Base-by-base conservation (phyloP, 2,888 invertebrate species). In the Hoplodrina blanda region DNA sequence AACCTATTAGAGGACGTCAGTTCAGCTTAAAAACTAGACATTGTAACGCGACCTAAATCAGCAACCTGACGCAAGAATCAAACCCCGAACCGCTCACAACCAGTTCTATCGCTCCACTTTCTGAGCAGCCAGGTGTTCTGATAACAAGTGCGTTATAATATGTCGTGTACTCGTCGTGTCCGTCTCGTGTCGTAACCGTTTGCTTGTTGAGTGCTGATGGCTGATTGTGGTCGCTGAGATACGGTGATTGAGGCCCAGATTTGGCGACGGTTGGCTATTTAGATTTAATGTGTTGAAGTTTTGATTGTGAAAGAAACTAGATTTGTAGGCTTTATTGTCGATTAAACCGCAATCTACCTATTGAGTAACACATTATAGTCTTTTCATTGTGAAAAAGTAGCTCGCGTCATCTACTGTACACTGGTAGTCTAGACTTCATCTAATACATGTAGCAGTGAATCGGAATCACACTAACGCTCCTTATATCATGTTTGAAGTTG, bases 61-160 rank as follows among this genome's bases (percentile, higher is more conserved):
- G n/a, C 69, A 52, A 62, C 56, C 37, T 84, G 81, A 80, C 57
- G 78, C 83, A 85, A 85, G 70, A 77, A 69, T 74, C 72, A 71
- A 84, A 77, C 70, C 73, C 67, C 41, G 41, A 56, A 56, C 64
- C 53, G 10, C 30, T 25, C 33, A 25, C 62, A 70, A 84, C 81
- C 62, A 75, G 80, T 73, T 76, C 46, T 30, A 41, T 54, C 67
- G 75, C 64, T 81, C 76, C 53, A 85, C 77, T 85, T 82, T 75
- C 63, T 49, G 66, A 25, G 33, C 25, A 41, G 46, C 53, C 56
- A 69, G 69, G 76, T 69, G 62, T 56, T 54, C 74, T 84, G 80
- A 83, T 78, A 80, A 64, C 83, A 82, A 85, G 85, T 84, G 85
- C 71, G 57, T 63, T 78, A 73, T 76, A 69, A 73, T 59, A 55